Conservation (phyloP, 2,113 vertebrate genomes). For the Nematolebias whitei region DNA sequence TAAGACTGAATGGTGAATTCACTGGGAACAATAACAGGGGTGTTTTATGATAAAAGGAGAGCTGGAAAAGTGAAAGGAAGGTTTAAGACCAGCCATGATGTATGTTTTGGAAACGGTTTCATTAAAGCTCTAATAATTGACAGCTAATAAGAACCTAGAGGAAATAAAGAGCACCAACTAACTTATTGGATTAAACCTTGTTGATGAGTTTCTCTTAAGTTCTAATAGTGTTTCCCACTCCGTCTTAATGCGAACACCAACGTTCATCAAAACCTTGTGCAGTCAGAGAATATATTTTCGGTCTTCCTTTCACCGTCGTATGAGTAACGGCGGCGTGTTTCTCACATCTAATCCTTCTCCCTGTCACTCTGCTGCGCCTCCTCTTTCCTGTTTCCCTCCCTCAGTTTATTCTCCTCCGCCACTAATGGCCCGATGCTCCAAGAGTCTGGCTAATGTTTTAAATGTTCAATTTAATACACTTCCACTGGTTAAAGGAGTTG, state of each 20-base stretch:
- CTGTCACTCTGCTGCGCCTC: constrained; percentile 37
- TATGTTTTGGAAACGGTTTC: too few species aligned
- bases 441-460: constrained; percentile 57
- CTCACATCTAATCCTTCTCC: constrained; percentile 36
- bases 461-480: constrained; percentile 54
- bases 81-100: too few species aligned
- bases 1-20: too few species aligned
- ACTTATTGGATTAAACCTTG: too few species aligned
- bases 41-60: too few species aligned
- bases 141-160: too few species aligned
- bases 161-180: too few species aligned
- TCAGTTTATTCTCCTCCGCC: constrained; percentile 40
- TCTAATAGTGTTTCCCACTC: constrained; percentile 9
- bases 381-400: constrained; percentile 39
- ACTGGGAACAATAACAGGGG: too few species aligned
- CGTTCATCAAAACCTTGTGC: constrained; percentile 61
- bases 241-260: constrained; percentile 46
- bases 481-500: constrained; percentile 33
- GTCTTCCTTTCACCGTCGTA: constrained; percentile 58
- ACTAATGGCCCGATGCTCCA: constrained; percentile 30
- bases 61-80: too few species aligned
- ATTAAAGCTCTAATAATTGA: too few species aligned
- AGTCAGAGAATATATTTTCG: constrained; percentile 59
- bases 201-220: too few species aligned
- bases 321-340: constrained; percentile 44